Conservation (phyloP, 2,888 invertebrate species). For the Notodonta ziczac region DNA sequence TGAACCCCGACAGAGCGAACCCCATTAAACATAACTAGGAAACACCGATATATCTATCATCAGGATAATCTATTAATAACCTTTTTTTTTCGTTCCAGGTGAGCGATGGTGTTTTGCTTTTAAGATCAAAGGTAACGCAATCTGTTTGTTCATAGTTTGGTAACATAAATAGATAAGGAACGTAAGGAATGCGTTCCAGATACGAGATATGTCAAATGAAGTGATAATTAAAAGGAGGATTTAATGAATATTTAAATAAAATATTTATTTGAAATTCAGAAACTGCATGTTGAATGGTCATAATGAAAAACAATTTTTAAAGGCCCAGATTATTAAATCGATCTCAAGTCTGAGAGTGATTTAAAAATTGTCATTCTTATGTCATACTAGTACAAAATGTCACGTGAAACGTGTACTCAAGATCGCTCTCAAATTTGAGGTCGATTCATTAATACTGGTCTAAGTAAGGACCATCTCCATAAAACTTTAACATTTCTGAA, state of each 20-base stretch:
- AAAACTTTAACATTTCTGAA: too few relatives aligned
- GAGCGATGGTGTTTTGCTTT: slow-evolving; percentile 35
- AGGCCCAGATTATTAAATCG: too few relatives aligned
- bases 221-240: not conserved
- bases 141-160: slow-evolving; percentile 13
- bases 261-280: too few relatives aligned
- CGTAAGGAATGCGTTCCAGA: slow-evolving; percentile 6
- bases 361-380: too few relatives aligned
- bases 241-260: not conserved
- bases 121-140: slow-evolving; percentile 28
- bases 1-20: slow-evolving; percentile 18
- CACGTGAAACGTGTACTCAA: too few relatives aligned
- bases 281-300: too few relatives aligned
- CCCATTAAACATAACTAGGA: slow-evolving; percentile 9
- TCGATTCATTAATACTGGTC: too few relatives aligned
- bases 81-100: slow-evolving; percentile 56
- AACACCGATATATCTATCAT: slow-evolving; percentile 17
- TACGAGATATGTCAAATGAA: not conserved
- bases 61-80: slow-evolving; percentile 33
- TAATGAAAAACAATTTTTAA: too few relatives aligned
- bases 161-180: slow-evolving; percentile 6
- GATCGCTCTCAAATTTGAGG: too few relatives aligned
- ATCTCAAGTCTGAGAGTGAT: too few relatives aligned
- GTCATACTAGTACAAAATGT: too few relatives aligned
- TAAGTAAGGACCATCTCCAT: too few relatives aligned